phyloP scores from a whole-genome alignment of 2,797 vertebrate species.

The Pangasius larnaudii region DNA sequence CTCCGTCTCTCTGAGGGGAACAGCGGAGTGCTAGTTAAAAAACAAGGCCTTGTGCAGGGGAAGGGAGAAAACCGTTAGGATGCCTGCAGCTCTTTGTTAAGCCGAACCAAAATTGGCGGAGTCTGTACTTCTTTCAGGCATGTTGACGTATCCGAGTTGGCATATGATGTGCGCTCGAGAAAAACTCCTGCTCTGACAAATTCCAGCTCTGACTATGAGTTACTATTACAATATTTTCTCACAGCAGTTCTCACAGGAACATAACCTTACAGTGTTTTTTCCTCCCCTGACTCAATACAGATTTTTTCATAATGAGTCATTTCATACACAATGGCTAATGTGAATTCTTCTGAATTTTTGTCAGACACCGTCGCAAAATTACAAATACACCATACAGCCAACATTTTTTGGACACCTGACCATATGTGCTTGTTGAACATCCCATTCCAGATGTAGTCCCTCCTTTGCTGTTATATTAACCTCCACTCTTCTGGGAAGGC shows the following conservation, averaged over 20 bases:
- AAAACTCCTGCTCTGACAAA: background rate
- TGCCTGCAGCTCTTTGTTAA: slow-evolving; percentile 24
- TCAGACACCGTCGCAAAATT: background rate
- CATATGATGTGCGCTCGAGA: background rate
- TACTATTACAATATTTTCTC: background rate
- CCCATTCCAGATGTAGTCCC: background rate
- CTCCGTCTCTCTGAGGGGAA: background rate
- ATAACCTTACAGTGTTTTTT: background rate
- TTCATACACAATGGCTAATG: background rate
- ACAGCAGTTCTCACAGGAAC: background rate
- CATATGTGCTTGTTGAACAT: background rate
- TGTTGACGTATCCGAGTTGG: slow-evolving; percentile 10
- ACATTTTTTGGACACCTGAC: background rate
- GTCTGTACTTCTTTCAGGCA: background rate
- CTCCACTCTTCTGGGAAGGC: background rate
- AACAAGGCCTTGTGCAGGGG: slow-evolving; percentile 15
- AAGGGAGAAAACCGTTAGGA: slow-evolving; percentile 1
- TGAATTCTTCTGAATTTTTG: background rate
- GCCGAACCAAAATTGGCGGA: background rate
- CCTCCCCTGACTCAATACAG: background rate
- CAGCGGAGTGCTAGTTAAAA: background rate
- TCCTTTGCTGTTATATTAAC: background rate
- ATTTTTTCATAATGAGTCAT: background rate
- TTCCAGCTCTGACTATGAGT: background rate
- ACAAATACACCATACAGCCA: background rate